Percentiles rank a stretch among this genome's conserved stretches.
Evolutionary conservation across 1,140 invertebrate genomes (phyloP).

Genomic region (Linepithema humile): DNA sequence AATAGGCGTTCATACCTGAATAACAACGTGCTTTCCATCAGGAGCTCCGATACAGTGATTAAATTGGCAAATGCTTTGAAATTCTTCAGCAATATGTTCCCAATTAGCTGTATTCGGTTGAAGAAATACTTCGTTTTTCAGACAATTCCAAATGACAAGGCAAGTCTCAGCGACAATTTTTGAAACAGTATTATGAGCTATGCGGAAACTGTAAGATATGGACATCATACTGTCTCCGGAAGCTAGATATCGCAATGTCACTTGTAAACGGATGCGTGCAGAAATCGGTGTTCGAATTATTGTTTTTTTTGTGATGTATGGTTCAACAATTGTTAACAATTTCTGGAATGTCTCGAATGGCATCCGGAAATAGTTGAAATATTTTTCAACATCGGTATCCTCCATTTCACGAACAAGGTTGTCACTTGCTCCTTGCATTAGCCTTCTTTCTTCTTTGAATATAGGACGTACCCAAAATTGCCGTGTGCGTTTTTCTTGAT

Average conservation of each 20-base stretch:
- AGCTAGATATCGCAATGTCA: background rate
- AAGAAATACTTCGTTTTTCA: background rate
- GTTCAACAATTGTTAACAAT: background rate
- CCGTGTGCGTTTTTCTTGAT: background rate
- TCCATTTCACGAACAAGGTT: background rate
- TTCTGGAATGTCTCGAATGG: background rate
- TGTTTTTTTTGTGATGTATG: background rate
- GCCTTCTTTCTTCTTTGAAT: background rate
- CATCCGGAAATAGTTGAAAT: background rate
- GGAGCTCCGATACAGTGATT: background rate
- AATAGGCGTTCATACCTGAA: too few relatives aligned
- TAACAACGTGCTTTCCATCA: background rate
- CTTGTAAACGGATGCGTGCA: background rate
- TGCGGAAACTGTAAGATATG: background rate
- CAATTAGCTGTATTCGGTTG: background rate
- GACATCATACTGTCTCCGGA: background rate
- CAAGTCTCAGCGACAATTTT: background rate
- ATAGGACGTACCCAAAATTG: slow-evolving; percentile 1
- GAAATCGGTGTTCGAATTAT: background rate
- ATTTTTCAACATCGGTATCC: background rate
- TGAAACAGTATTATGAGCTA: background rate
- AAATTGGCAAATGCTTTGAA: background rate
- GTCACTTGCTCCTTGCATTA: background rate
- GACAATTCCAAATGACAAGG: background rate
- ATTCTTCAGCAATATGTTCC: background rate